phyloP scores from a whole-genome alignment of 2,797 vertebrate genomes.

The Psittacula derbiana region DNA sequence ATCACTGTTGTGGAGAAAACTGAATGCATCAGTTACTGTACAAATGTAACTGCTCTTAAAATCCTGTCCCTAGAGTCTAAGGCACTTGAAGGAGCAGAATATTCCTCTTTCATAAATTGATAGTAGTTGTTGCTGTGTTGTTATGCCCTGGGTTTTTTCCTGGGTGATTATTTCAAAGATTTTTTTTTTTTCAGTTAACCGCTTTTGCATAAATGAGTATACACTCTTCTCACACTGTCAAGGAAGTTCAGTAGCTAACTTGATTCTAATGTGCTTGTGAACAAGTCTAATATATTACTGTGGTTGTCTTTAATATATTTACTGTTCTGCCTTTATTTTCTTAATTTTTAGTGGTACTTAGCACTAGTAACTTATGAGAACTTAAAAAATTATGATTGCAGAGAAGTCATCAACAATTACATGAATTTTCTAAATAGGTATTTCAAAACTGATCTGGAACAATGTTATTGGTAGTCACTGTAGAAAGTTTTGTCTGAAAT shows the following conservation, averaged over 20 bases:
- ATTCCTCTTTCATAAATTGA: background rate
- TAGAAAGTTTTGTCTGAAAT: background rate
- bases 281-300: background rate
- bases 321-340: background rate
- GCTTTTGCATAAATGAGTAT: background rate
- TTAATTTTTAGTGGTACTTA: background rate
- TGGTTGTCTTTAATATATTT: background rate
- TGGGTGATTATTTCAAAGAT: background rate
- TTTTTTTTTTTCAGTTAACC: background rate
- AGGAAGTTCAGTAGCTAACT: background rate
- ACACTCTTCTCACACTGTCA: background rate
- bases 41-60: constrained; percentile 40
- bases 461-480: background rate
- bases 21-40: background rate
- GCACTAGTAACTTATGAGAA: background rate
- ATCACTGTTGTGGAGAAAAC: constrained; percentile 10
- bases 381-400: background rate
- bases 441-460: background rate
- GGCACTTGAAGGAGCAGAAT: background rate
- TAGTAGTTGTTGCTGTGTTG: background rate
- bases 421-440: background rate
- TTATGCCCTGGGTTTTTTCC: background rate
- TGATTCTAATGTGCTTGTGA: background rate
- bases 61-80: constrained; percentile 7
- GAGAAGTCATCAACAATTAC: background rate